These are phyloP conservation scores for Mastomys coucha DNA, from an alignment of 2,113 vertebrate species.

Conservation along the genomic window DNA sequence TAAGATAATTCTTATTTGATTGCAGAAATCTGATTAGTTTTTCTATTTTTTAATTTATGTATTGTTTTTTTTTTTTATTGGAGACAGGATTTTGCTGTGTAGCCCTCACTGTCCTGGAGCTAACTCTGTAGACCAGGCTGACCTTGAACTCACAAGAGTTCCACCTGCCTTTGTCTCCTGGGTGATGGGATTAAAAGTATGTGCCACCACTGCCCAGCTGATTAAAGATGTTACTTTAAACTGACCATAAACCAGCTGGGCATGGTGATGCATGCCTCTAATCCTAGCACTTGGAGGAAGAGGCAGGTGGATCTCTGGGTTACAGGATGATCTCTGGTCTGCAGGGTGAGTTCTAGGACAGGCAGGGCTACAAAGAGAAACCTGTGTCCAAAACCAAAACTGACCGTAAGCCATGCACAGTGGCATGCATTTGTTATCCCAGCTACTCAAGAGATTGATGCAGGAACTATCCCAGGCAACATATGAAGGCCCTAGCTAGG, in stretches of 20 bases:
- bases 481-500: not conserved
- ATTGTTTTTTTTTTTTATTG: not conserved
- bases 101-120: not conserved
- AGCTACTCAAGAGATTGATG: not conserved
- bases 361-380: not conserved
- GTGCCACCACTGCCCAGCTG: not conserved
- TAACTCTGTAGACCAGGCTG: not conserved
- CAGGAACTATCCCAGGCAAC: not conserved
- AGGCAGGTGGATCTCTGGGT: no score
- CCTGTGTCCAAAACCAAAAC: not conserved
- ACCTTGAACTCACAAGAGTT: no score
- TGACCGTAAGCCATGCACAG: not conserved
- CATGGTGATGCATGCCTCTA: not conserved
- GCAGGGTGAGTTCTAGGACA: not conserved
- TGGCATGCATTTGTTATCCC: not conserved
- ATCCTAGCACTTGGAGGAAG: not conserved
- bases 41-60: no score
- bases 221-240: not conserved
- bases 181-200: not conserved
- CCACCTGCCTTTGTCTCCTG: not conserved
- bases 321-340: not conserved
- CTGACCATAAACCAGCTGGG: not conserved
- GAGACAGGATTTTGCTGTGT: not conserved
- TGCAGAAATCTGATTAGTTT: constrained; percentile 10
- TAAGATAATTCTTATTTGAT: constrained; percentile 23